Percentiles rank a stretch among this genome's conserved stretches.
phyloP scores from a whole-genome alignment of 2,113 vertebrate species.

The Jaculus jaculus region DNA sequence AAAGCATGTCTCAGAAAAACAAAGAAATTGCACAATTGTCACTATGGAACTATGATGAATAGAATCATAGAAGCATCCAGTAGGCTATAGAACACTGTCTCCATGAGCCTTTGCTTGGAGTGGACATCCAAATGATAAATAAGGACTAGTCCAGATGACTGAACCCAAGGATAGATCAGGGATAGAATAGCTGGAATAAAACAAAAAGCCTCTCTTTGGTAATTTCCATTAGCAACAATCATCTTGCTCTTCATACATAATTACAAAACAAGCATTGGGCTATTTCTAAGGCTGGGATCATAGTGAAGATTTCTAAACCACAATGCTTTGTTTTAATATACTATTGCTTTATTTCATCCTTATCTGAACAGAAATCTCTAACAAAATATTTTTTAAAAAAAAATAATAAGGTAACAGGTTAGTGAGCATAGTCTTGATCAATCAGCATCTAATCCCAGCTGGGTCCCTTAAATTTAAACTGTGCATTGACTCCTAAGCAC shows the following conservation, averaged over 20 bases:
- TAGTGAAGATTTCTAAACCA: neutral
- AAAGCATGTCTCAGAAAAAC: neutral
- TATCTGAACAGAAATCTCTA: slow-evolving; percentile 26
- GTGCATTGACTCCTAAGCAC: slow-evolving; percentile 52
- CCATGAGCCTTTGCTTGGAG: neutral
- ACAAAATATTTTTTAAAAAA: neutral
- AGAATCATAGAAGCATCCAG: neutral
- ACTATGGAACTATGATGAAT: neutral
- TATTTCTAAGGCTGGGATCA: neutral
- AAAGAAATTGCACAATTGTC: neutral
- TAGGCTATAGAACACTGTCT: neutral
- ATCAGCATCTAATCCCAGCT: slow-evolving; percentile 55
- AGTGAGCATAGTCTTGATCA: slow-evolving; percentile 47
- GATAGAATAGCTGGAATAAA: neutral
- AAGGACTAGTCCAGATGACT: neutral
- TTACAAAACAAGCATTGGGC: neutral
- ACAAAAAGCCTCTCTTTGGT: neutral
- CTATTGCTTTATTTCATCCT: slow-evolving; percentile 24
- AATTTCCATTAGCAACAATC: neutral
- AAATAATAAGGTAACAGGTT: slow-evolving; percentile 56
- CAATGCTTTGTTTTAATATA: neutral
- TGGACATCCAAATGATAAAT: neutral
- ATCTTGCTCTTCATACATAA: slow-evolving; percentile 29
- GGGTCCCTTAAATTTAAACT: slow-evolving; percentile 32
- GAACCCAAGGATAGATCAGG: neutral